Evolutionary conservation across 2,888 invertebrate genomes (phyloP).

Genomic region (Pyralis farinalis): DNA sequence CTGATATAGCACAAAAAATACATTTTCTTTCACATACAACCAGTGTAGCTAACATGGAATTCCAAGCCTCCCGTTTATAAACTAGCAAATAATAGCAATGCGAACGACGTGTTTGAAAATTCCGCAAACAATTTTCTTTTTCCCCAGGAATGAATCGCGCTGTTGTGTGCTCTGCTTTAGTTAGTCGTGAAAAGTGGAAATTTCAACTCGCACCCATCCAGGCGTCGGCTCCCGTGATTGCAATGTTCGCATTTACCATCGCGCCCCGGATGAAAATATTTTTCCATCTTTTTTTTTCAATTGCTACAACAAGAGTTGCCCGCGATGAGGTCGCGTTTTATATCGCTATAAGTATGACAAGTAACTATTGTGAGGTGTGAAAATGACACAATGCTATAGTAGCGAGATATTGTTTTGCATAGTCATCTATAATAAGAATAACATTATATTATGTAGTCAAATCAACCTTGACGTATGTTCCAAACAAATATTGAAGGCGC

Average conservation of each 20-base stretch:
- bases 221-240: constrained; percentile 37
- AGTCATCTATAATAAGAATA: too few species aligned
- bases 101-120: background rate
- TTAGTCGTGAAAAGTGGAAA: constrained; percentile 20
- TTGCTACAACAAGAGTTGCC: constrained; percentile 20
- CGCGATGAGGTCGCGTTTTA: constrained; percentile 33
- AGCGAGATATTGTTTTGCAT: too few species aligned
- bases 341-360: constrained; percentile 12
- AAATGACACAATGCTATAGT: too few species aligned
- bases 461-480: too few species aligned
- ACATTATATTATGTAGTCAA: too few species aligned
- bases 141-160: background rate
- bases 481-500: too few species aligned
- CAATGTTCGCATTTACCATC: constrained; percentile 39
- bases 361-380: too few species aligned
- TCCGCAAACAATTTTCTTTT: background rate
- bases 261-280: constrained; percentile 51
- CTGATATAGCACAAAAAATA: too few species aligned
- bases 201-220: constrained; percentile 16
- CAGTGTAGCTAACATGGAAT: too few species aligned
- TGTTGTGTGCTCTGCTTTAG: constrained; percentile 8
- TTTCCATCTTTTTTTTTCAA: constrained; percentile 24
- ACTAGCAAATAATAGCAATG: background rate
- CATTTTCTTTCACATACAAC: too few species aligned
- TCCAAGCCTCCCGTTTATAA: too few species aligned